These are phyloP conservation scores for Porites divaricata DNA, from an alignment of 92 coral and sea anemone species.

Conservation along the genomic window DNA sequence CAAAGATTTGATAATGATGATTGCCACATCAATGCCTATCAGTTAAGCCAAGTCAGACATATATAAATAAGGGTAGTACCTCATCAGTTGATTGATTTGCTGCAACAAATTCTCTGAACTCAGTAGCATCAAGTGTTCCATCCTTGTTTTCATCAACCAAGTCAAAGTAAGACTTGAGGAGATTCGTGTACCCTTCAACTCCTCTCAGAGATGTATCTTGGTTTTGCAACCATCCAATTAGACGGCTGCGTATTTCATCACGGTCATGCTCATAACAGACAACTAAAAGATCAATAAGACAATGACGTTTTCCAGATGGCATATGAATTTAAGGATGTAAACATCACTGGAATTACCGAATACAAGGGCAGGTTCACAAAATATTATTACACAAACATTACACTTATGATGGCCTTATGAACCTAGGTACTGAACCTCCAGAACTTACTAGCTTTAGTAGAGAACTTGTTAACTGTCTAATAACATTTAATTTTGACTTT, in stretches of 20 bases:
- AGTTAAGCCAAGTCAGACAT: background rate
- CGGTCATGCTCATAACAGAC: constrained; percentile 88
- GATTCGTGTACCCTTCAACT: constrained; percentile 37
- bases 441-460: too few relatives aligned
- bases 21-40: too few relatives aligned
- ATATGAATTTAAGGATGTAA: background rate
- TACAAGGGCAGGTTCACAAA: too few relatives aligned
- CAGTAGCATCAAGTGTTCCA: constrained; percentile 68
- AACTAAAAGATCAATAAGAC: constrained; percentile 33
- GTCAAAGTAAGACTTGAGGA: constrained; percentile 61
- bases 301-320: background rate
- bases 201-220: constrained; percentile 46
- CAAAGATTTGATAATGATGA: too few relatives aligned
- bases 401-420: too few relatives aligned
- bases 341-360: background rate
- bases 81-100: constrained; percentile 62
- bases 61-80: constrained; percentile 21
- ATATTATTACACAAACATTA: too few relatives aligned
- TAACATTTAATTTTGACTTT: too few relatives aligned
- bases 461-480: too few relatives aligned
- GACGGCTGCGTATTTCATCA: constrained; percentile 69
- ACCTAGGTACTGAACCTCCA: too few relatives aligned
- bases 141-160: constrained; percentile 70
- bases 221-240: constrained; percentile 72
- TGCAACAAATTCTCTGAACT: constrained; percentile 64